These are phyloP conservation scores for Latrodectus hesperus DNA, from an alignment of 2,888 invertebrate species.

Conservation along the genomic window DNA sequence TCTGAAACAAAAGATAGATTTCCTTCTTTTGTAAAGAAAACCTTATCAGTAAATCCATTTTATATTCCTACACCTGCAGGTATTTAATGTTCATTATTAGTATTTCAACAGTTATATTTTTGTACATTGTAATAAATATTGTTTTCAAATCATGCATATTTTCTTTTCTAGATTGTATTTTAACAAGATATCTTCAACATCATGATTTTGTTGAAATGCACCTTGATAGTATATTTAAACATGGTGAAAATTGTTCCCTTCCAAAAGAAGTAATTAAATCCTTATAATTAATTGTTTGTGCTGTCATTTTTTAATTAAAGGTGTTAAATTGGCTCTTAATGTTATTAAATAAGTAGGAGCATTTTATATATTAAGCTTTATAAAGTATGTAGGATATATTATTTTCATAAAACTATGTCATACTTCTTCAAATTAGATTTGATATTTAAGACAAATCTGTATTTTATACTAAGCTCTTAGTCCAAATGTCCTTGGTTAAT, in stretches of 20 bases:
- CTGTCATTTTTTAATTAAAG: neutral
- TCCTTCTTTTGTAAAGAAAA: conserved; percentile 73
- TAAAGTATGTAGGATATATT: neutral
- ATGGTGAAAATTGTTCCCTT: conserved; percentile 75
- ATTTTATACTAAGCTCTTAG: too few species aligned
- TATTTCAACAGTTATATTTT: neutral
- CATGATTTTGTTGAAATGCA: conserved; percentile 76
- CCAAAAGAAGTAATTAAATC: conserved; percentile 74
- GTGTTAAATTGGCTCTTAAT: too few species aligned
- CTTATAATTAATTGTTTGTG: neutral
- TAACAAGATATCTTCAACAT: conserved; percentile 74
- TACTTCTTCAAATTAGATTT: neutral
- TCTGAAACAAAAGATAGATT: conserved; percentile 74
- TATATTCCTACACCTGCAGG: conserved; percentile 49
- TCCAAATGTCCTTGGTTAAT: too few species aligned
- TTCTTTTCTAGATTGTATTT: conserved; percentile 72
- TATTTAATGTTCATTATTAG: conserved; percentile 13
- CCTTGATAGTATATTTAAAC: conserved; percentile 76
- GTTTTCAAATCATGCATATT: neutral
- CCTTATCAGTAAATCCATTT: conserved; percentile 65
- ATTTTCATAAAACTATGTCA: neutral
- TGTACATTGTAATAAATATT: too few species aligned
- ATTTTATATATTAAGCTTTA: neutral
- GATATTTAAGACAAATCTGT: neutral
- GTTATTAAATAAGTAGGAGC: neutral